Evolutionary conservation across 2,888 invertebrate species (phyloP), one percentile per base, ranked within the genome.

Genomic region (Erebia palarica): DNA sequence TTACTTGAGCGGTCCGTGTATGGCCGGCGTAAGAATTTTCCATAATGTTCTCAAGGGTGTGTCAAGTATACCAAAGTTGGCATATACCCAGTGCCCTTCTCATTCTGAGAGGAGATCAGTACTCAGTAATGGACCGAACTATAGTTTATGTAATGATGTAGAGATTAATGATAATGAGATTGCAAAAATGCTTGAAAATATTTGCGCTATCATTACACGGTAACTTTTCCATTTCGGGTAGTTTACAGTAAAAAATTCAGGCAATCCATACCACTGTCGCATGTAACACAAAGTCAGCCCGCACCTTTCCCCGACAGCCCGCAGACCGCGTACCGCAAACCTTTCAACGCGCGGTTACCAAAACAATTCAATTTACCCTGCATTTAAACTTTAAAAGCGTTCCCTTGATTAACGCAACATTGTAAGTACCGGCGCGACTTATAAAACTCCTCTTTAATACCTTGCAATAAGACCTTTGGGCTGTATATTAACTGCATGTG

Each of bases 321-420:
- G 68, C 78, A 77, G 74, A 78, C 81, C 81, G 69, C 78, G 75
- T 73, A 77, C 80, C 80, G 72, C 80, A 78, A 73, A 70, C 78
- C 78, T 80, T 79, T 80, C 75, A 80, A 70, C 78, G 68, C 76
- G 77, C 75, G 78, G 79, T 75, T 72, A 69, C 72, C 76, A 73
- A 81, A 83, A 80, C 83, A 84, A 87, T 86, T 86, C 83, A 86
- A 86, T 87, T 87, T 86, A 78, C 80, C 76, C 78, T 78, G 78
- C 82, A 79, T 79, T 81, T 80, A 76, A 78, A 82, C 80, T 85
- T 84, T 84, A 81, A 85, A 84, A 84, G 86, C 81, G 76, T 75
- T 67, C 59, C 49, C 72, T 76, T 76, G 76, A 76, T 78, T 76
- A 78, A 77, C 75, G 75, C 78, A 75, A 80, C 77, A 61, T 61